A percentile compares a stretch with the other conserved stretches of the same genome.
Conservation (phyloP, 2,888 invertebrate species). For the Steinernema carpocapsae region DNA sequence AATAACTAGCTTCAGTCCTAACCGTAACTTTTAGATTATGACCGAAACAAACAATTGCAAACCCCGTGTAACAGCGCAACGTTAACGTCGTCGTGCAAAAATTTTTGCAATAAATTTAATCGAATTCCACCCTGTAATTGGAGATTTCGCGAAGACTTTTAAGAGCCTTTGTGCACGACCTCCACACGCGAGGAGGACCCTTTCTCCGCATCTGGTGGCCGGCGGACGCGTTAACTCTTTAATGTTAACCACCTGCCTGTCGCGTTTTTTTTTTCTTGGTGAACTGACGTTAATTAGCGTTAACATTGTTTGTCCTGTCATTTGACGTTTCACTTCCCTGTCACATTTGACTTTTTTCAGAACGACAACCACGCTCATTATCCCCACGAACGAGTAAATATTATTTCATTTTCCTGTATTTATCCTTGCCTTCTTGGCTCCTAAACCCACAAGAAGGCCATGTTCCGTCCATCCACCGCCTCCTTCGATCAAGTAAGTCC, state of each 20-base stretch:
- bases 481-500: constrained; percentile 17
- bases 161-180: neutral
- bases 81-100: too few relatives aligned
- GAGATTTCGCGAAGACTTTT: too few relatives aligned
- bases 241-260: constrained; percentile 25
- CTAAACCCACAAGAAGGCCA: constrained; percentile 8
- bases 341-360: neutral
- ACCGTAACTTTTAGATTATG: too few relatives aligned
- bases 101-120: neutral
- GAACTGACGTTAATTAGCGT: constrained; percentile 19
- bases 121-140: neutral
- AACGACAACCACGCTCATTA: neutral
- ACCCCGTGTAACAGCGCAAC: too few relatives aligned
- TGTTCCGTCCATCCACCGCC: constrained; percentile 25
- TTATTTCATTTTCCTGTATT: neutral
- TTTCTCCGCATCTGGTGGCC: neutral
- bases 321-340: neutral
- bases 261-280: constrained; percentile 18
- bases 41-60: too few relatives aligned
- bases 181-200: neutral
- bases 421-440: neutral
- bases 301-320: neutral
- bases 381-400: constrained; percentile 1
- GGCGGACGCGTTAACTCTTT: constrained; percentile 26
- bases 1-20: too few relatives aligned